Evolutionary conservation across 2,888 invertebrate genomes (phyloP), one percentile per base, ranked within the genome.

Genomic region (Nomada flava): DNA sequence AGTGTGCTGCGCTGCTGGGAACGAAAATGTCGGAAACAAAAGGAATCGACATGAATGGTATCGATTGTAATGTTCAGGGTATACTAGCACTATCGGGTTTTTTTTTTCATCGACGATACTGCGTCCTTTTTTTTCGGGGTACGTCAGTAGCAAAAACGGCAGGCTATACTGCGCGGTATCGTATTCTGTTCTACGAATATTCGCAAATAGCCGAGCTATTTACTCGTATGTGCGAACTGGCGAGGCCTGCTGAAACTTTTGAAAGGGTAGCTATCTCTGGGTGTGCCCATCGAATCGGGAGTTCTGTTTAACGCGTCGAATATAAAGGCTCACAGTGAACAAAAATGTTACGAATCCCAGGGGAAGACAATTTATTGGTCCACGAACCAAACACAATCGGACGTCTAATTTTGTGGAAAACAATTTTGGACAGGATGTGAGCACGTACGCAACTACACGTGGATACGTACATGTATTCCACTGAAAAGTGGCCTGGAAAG

Each of bases 211-310:
- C 68, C 50, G 55, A 26, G 57, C 73, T 80, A 76, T 87, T 86
- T 83, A 76, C 73, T 65, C 67, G 20, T n/a, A 20, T 20, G 42
- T 44, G 18, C 47, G 52, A 60, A 72, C 60, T 42, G 55, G 29
- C 57, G 47, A 15, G 57, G 59, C 44, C 68, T 70, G 77, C 20
- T 73, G 75, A 53, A 73, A 50, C 75, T 70, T 79, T 79, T 84
- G 82, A 84, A 86, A 86, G 73, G 81, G 76, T 59, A 57, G 63
- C 81, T 67, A 72, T 84, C 81, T 84, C 81, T 75, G 67, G 69
- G 62, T 74, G 65, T 75, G 59, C 50, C 63, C 75, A 70, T 73
- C 79, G 76, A 70, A 73, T 80, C 62, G 71, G 64, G 67, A 10
- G 62, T 11, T 29, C 60, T 53, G 62, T 74, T 59, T 74, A 87